Conservation (phyloP, 2,797 vertebrate species). For the Falco columbarius region DNA sequence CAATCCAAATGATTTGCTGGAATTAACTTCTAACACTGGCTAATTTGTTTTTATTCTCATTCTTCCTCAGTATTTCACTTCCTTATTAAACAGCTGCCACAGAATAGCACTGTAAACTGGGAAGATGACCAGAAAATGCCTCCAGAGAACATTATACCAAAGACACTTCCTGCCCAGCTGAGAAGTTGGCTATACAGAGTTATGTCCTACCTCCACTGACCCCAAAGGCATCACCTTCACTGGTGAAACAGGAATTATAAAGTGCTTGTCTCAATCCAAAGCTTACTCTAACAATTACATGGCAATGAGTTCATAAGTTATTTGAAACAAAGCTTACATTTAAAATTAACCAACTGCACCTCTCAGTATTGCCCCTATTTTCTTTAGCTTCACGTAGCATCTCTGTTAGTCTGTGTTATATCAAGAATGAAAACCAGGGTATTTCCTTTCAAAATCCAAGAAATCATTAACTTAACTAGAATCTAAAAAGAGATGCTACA, state of each 20-base stretch:
- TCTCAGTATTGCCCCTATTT: neutral
- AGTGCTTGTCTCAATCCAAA: neutral
- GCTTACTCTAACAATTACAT: neutral
- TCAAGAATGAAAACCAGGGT: neutral
- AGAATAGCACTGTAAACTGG: constrained; percentile 62
- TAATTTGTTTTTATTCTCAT: constrained; percentile 71
- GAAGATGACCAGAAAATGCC: constrained; percentile 71
- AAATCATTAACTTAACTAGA: neutral
- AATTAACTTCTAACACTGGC: constrained; percentile 71
- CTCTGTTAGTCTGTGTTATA: neutral
- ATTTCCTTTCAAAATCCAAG: neutral
- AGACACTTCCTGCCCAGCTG: constrained; percentile 69
- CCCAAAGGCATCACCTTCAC: constrained; percentile 26
- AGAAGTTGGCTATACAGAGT: constrained; percentile 8
- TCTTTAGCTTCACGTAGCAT: neutral
- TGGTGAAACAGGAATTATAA: neutral
- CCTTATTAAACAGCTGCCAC: constrained; percentile 71
- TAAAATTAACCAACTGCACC: neutral
- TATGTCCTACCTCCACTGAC: neutral
- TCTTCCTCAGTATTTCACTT: constrained; percentile 67
- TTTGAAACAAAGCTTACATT: neutral
- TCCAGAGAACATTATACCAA: constrained; percentile 38
- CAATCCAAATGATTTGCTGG: constrained; percentile 67
- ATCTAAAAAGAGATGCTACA: neutral
- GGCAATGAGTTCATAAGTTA: neutral